These are phyloP conservation scores for Saguinus midas DNA, from an alignment of 2,113 vertebrate genomes.

Conservation along the genomic window DNA sequence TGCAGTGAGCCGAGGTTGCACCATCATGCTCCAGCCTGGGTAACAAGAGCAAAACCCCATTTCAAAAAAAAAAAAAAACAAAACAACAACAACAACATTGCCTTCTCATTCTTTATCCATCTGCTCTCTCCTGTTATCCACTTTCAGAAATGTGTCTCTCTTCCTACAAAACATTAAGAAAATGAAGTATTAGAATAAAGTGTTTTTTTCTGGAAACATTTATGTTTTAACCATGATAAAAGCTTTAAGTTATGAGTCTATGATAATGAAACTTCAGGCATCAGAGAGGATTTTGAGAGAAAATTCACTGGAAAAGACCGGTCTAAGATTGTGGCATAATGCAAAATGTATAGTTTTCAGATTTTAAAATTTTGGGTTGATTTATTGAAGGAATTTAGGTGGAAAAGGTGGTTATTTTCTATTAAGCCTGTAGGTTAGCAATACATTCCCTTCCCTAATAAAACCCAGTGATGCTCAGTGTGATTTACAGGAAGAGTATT, in stretches of 20 bases:
- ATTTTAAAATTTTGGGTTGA: neutral
- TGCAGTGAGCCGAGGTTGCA: too few relatives aligned
- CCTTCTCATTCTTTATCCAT: neutral
- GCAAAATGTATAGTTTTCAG: neutral
- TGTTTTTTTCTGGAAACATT: neutral
- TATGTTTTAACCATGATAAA: neutral
- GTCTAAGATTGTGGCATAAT: neutral
- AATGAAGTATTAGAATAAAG: neutral
- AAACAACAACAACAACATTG: neutral
- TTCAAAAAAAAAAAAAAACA: too few relatives aligned
- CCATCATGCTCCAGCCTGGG: too few relatives aligned
- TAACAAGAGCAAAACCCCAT: too few relatives aligned
- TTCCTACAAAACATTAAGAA: neutral
- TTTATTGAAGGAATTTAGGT: slow-evolving; percentile 3
- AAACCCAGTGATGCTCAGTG: neutral
- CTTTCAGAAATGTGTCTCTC: neutral
- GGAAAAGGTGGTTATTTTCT: slow-evolving; percentile 9
- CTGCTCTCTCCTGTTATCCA: neutral
- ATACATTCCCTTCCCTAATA: neutral
- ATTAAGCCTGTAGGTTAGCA: neutral
- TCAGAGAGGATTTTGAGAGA: neutral
- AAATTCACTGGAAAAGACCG: neutral
- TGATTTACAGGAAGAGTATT: slow-evolving; percentile 37
- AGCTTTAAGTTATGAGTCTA: neutral
- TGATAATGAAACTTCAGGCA: neutral